A percentile compares a stretch with the other conserved stretches of the same genome.
Conservation (phyloP, 23 tunicate species). For the Styela plicata region DNA sequence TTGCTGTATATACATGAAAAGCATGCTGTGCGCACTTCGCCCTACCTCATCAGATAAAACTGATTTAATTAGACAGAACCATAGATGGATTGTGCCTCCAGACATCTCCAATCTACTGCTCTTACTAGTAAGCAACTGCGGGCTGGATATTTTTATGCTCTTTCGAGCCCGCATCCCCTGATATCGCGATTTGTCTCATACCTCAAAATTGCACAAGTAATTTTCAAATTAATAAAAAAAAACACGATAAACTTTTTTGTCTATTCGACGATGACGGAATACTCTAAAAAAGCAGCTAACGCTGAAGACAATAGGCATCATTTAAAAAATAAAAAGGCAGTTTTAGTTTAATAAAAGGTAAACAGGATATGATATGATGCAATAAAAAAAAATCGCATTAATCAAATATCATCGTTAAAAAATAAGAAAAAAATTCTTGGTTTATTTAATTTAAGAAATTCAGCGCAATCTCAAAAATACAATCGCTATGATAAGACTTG, state of each 20-base stretch:
- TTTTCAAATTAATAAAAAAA: too few species aligned
- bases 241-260: neutral
- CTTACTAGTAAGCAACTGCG: too few species aligned
- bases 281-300: neutral
- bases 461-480: neutral
- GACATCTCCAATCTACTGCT: too few species aligned
- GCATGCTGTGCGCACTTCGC: neutral
- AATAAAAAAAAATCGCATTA: neutral
- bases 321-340: neutral
- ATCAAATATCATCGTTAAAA: neutral
- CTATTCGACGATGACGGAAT: neutral
- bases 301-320: neutral
- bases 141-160: neutral
- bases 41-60: neutral
- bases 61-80: too few species aligned
- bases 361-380: neutral
- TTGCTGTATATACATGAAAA: neutral
- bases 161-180: neutral
- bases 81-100: too few species aligned
- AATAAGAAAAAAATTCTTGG: too few species aligned
- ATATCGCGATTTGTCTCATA: neutral
- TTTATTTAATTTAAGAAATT: too few species aligned
- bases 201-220: neutral
- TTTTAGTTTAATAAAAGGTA: neutral
- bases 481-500: neutral